Evolutionary conservation across 1,140 invertebrate genomes (phyloP), one percentile per base, ranked within the genome.

Genomic region (Macrocentrus cingulum): DNA sequence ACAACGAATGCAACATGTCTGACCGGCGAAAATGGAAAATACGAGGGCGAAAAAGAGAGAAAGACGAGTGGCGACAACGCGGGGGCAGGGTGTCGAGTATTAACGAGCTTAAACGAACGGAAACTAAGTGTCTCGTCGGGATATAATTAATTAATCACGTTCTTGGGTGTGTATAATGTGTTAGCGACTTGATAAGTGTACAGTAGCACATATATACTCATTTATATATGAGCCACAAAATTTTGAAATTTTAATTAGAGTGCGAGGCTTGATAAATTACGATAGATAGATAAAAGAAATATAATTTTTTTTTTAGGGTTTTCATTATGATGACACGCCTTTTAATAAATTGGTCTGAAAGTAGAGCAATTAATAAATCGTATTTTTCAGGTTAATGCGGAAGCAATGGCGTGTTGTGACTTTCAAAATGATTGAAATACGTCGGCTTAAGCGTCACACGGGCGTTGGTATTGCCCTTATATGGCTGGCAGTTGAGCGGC

Each of bases 141-240:
- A 76, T 78, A 77, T 78, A 79, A 79, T 78, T 78, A 78, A 79
- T 79, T 79, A 79, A 79, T 78, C 72, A 73, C 74, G 78, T 76
- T 79, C 71, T 71, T 72, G 68, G 69, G 75, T 70, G 70, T 70
- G 25, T 29, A 29, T 29, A 29, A 29, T 29, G 70, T 67, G 68
- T 67, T 67, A 69, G 65, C 57, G 65, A 68, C 60, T 63, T 64
- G 65, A 66, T 63, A 66, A 66, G 65, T 71, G 32, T 11, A 68
- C 68, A 66, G 64, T 66, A n/a, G n/a, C 60, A 63, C 46, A n/a
- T 45, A 45, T 36, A 36, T 20, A 49, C 41, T 29, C 25, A 42
- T 13, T 32, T 5, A 39, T 39, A n/a, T 39, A 15, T 9, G 5
- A 9, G 9, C 25, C 25, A 29, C 25, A 29, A 9, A 29, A 29